Conservation (phyloP, 1,140 invertebrate species). For the Aphelinus atriplicis region DNA sequence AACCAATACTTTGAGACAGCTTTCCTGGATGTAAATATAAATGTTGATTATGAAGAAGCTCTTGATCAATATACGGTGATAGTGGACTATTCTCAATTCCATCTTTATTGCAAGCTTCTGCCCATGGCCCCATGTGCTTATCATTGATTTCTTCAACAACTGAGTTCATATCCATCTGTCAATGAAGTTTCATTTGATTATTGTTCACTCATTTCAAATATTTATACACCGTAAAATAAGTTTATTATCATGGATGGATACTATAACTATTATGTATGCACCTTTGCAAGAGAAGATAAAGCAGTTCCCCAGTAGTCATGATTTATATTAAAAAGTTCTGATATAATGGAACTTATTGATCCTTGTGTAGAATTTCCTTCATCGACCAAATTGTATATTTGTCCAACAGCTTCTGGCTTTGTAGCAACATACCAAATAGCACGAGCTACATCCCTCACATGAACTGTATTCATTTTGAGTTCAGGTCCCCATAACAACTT, state of each 20-base stretch:
- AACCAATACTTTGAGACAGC: slow-evolving; percentile 69
- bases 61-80: slow-evolving; percentile 85
- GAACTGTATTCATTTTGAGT: slow-evolving; percentile 87
- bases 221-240: neutral
- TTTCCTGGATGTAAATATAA: slow-evolving; percentile 79
- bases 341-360: slow-evolving; percentile 78
- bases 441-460: slow-evolving; percentile 82
- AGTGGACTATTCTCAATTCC: slow-evolving; percentile 85
- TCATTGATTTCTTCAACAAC: slow-evolving; percentile 91
- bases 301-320: slow-evolving; percentile 86
- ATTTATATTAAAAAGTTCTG: slow-evolving; percentile 86
- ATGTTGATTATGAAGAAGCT: slow-evolving; percentile 82
- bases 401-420: slow-evolving; percentile 64
- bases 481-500: slow-evolving; percentile 89
- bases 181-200: slow-evolving; percentile 7
- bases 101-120: slow-evolving; percentile 80
- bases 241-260: neutral
- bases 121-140: slow-evolving; percentile 91
- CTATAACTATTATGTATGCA: slow-evolving; percentile 51
- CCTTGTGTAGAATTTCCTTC: slow-evolving; percentile 85
- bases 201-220: too few relatives aligned
- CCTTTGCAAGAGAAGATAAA: slow-evolving; percentile 82
- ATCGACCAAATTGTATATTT: slow-evolving; percentile 87
- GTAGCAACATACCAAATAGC: slow-evolving; percentile 79
- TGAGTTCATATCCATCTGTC: slow-evolving; percentile 75